These are phyloP conservation scores for Austrolebias charrua DNA, from an alignment of 2,797 vertebrate genomes.

Conservation along the genomic window DNA sequence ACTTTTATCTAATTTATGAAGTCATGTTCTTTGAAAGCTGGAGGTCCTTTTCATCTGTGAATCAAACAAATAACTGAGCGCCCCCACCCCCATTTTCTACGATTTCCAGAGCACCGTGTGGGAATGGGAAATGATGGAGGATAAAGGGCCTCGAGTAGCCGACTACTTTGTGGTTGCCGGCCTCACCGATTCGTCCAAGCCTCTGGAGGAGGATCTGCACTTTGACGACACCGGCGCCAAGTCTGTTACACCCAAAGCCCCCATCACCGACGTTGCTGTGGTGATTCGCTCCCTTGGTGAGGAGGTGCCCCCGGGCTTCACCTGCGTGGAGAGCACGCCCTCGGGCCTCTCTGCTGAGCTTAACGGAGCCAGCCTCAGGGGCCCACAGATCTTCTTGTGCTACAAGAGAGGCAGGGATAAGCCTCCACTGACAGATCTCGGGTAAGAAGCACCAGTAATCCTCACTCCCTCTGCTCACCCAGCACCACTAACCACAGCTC, in stretches of 20 bases:
- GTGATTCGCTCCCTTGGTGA: constrained; percentile 95
- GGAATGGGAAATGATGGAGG: constrained; percentile 98
- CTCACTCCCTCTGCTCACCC: constrained; percentile 52
- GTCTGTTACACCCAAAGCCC: constrained; percentile 88
- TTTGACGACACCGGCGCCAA: constrained; percentile 90
- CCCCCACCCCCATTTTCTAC: not conserved
- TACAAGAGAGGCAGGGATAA: constrained; percentile 96
- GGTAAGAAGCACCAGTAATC: constrained; percentile 89
- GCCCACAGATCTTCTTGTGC: constrained; percentile 95
- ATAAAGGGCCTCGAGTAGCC: constrained; percentile 96
- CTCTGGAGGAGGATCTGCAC: constrained; percentile 94
- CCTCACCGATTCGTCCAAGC: constrained; percentile 91
- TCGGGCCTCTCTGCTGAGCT: constrained; percentile 95
- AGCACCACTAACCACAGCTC: constrained; percentile 60
- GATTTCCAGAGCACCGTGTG: constrained; percentile 68
- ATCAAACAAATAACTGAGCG: constrained; percentile 38
- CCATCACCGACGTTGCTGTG: constrained; percentile 94
- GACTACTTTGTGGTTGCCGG: constrained; percentile 99
- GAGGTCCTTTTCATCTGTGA: constrained; percentile 17
- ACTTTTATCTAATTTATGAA: constrained; percentile 1
- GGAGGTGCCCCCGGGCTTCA: constrained; percentile 91
- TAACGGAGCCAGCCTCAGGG: constrained; percentile 93
- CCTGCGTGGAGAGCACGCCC: constrained; percentile 91
- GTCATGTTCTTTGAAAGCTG: constrained; percentile 16
- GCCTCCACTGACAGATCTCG: constrained; percentile 95